Conservation (phyloP, 1,140 invertebrate species). For the Ephestia elutella region DNA sequence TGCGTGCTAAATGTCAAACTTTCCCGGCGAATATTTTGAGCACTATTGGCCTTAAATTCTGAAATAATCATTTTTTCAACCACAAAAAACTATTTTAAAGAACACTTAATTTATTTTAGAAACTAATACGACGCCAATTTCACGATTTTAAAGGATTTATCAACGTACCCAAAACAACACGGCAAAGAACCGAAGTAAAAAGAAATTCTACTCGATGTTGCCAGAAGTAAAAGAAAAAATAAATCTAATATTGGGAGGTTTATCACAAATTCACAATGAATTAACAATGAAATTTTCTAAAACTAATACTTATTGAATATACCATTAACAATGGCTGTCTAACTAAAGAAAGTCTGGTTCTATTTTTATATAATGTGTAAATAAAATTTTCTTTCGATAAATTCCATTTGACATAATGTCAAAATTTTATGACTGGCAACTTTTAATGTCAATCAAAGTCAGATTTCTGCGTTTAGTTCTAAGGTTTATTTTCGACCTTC, state of each 20-base stretch:
- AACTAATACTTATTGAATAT: background rate
- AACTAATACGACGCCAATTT: constrained; percentile 17
- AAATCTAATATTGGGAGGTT: background rate
- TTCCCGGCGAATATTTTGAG: constrained; percentile 42
- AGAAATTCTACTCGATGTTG: constrained; percentile 34
- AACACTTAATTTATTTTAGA: constrained; percentile 25
- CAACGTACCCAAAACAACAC: constrained; percentile 69
- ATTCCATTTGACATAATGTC: too few species aligned
- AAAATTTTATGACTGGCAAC: too few species aligned
- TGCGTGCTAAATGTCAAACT: constrained; percentile 61
- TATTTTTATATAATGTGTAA: too few species aligned
- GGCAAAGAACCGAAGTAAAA: constrained; percentile 68
- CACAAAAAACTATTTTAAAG: constrained; percentile 24
- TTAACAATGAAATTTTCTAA: background rate
- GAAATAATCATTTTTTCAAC: constrained; percentile 36
- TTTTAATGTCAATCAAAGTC: too few species aligned
- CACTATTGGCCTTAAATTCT: constrained; percentile 24
- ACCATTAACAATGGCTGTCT: too few species aligned
- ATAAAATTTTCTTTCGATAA: too few species aligned
- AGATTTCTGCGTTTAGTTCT: too few species aligned
- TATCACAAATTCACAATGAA: background rate
- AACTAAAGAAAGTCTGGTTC: too few species aligned
- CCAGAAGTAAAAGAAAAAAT: constrained; percentile 23
- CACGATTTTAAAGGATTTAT: constrained; percentile 58
- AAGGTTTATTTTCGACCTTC: too few species aligned